Percentiles rank a stretch among this genome's conserved stretches.
phyloP scores from a whole-genome alignment of 1,140 invertebrate species.

The Tetramorium alpestre region DNA sequence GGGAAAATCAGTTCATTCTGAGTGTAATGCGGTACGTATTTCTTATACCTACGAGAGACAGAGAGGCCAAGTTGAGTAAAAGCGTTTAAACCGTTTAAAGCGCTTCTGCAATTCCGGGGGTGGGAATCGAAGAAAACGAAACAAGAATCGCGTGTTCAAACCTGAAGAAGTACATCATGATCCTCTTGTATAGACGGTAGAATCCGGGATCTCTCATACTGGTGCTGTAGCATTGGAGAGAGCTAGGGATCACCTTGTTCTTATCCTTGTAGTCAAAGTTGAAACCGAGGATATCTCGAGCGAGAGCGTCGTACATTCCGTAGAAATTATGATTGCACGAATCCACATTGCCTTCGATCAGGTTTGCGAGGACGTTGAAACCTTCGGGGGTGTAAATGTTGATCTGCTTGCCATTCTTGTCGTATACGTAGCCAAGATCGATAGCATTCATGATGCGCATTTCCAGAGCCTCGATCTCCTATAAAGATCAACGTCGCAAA shows the following conservation, averaged over 20 bases:
- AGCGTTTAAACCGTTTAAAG: neutral
- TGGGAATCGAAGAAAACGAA: neutral
- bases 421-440: slow-evolving; percentile 87
- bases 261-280: slow-evolving; percentile 79
- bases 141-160: slow-evolving; percentile 71
- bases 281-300: slow-evolving; percentile 80
- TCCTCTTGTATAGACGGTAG: slow-evolving; percentile 85
- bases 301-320: slow-evolving; percentile 82
- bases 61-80: neutral
- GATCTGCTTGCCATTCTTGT: slow-evolving; percentile 78
- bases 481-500: slow-evolving; percentile 24
- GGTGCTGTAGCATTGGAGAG: slow-evolving; percentile 80
- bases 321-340: slow-evolving; percentile 89
- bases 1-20: slow-evolving; percentile 86
- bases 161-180: slow-evolving; percentile 83
- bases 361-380: slow-evolving; percentile 88
- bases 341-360: slow-evolving; percentile 89
- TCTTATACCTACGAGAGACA: slow-evolving; percentile 78
- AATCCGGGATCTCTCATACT: slow-evolving; percentile 86
- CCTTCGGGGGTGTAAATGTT: slow-evolving; percentile 81
- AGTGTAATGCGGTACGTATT: slow-evolving; percentile 79
- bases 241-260: slow-evolving; percentile 80
- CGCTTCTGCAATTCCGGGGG: neutral
- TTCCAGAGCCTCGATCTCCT: slow-evolving; percentile 80
- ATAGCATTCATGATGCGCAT: slow-evolving; percentile 86